phyloP scores from a whole-genome alignment of 2,888 invertebrate genomes.

The Cheilosia grossa region DNA sequence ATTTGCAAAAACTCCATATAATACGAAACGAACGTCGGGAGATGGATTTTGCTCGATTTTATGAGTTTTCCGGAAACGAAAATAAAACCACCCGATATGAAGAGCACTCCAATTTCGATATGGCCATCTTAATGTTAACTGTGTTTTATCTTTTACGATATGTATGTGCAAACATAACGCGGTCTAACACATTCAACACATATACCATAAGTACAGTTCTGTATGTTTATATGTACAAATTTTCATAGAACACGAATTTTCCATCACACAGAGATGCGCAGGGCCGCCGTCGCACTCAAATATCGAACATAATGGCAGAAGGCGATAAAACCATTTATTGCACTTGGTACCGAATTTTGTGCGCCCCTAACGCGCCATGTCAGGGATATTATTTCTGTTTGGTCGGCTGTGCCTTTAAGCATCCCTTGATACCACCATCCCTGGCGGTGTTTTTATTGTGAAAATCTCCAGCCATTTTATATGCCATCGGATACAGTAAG shows the following conservation, averaged over 20 bases:
- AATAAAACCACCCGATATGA: constrained; percentile 55
- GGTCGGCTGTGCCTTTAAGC: constrained; percentile 35
- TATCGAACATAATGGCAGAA: constrained; percentile 66
- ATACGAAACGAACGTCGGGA: constrained; percentile 35
- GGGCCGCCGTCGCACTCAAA: constrained; percentile 52
- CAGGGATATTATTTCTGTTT: constrained; percentile 49
- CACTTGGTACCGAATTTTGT: constrained; percentile 62
- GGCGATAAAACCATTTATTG: constrained; percentile 66
- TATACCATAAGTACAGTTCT: constrained; percentile 52
- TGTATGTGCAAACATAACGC: constrained; percentile 9
- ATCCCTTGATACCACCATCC: constrained; percentile 42
- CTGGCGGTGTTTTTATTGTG: constrained; percentile 56
- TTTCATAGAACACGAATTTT: constrained; percentile 76
- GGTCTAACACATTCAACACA: neutral
- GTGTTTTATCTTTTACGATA: constrained; percentile 39
- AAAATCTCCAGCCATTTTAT: constrained; percentile 71
- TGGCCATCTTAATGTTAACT: constrained; percentile 60
- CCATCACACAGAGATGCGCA: constrained; percentile 31
- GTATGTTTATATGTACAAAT: constrained; percentile 75
- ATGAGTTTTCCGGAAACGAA: constrained; percentile 70
- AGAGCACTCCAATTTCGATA: constrained; percentile 62
- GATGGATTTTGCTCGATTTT: constrained; percentile 67
- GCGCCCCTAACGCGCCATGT: constrained; percentile 39
- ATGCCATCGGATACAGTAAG: constrained; percentile 61
- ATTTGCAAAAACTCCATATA: constrained; percentile 60